phyloP scores from a whole-genome alignment of 2,888 invertebrate species.

The Andrena marginata region DNA sequence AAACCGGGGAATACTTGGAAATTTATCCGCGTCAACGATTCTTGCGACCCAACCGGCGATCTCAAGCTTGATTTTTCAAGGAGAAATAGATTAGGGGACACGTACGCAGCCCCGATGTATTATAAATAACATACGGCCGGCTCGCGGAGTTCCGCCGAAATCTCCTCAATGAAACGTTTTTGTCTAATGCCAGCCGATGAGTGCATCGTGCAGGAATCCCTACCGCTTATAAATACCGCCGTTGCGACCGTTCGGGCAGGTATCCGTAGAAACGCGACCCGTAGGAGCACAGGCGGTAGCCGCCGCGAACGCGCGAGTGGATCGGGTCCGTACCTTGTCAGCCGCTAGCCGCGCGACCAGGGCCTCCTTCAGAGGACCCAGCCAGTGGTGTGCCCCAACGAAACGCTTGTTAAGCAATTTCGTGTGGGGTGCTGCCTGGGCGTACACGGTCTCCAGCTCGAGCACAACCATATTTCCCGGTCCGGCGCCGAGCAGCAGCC shows the following conservation, averaged over 20 bases:
- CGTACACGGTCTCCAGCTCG: conserved; percentile 92
- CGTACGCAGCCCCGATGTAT: conserved; percentile 12
- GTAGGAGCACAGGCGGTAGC: not conserved
- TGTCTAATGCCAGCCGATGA: conserved; percentile 59
- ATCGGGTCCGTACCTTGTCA: conserved; percentile 89
- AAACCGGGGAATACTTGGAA: not conserved
- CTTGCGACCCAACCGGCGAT: not conserved
- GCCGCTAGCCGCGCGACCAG: conserved; percentile 87
- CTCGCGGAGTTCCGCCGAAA: conserved; percentile 32
- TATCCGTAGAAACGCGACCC: not conserved
- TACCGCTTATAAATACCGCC: conserved; percentile 57
- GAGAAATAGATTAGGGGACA: conserved; percentile 1
- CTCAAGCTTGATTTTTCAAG: not conserved
- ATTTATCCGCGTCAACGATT: not conserved
- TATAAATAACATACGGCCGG: conserved; percentile 51
- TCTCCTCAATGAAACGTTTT: conserved; percentile 53
- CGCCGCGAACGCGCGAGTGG: conserved; percentile 33
- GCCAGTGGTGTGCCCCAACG: conserved; percentile 96
- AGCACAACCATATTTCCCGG: conserved; percentile 89
- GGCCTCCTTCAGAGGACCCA: conserved; percentile 90
- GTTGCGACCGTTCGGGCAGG: conserved; percentile 23
- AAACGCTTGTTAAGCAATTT: conserved; percentile 96
- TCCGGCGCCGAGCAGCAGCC: conserved; percentile 43
- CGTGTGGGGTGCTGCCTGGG: conserved; percentile 93
- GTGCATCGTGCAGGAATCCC: conserved; percentile 62